phyloP scores from a whole-genome alignment of 2,113 vertebrate genomes.

The Siphamia tubifer region DNA sequence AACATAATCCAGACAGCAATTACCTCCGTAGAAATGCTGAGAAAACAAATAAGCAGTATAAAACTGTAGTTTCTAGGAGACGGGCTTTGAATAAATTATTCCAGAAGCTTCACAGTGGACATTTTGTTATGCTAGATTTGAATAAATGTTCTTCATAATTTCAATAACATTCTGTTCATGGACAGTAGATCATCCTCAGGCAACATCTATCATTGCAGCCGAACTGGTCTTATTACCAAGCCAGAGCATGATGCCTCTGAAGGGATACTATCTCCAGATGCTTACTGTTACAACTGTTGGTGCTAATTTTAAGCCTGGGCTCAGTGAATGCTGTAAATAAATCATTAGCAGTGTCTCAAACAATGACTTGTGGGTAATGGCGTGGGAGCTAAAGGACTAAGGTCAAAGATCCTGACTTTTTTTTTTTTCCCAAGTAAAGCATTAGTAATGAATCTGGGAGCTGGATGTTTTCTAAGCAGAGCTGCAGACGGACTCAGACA shows the following conservation, averaged over 20 bases:
- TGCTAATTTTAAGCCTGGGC: conserved; percentile 50
- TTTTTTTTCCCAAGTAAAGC: not conserved
- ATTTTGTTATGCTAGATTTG: not conserved
- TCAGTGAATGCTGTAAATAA: conserved; percentile 58
- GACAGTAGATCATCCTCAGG: not conserved
- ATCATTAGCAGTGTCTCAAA: conserved; percentile 64
- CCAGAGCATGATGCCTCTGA: conserved; percentile 2
- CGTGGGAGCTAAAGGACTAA: not conserved
- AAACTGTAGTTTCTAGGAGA: not conserved
- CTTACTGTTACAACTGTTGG: conserved; percentile 16
- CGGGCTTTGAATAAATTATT: not conserved
- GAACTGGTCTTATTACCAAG: conserved; percentile 8
- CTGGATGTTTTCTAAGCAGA: conserved; percentile 21
- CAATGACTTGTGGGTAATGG: conserved; percentile 41
- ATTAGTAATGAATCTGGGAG: not conserved
- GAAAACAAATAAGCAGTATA: not conserved
- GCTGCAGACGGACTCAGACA: conserved; percentile 14
- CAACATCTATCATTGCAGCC: not conserved
- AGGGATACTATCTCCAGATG: conserved; percentile 14
- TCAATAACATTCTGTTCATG: conserved; percentile 12
- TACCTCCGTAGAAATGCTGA: not conserved
- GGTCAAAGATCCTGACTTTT: not conserved
- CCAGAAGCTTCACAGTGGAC: not conserved
- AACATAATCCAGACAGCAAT: not conserved
- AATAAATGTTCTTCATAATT: not conserved